A percentile compares a stretch with the other conserved stretches of the same genome.
These are phyloP conservation scores for Brachyalestes nurse DNA, from an alignment of 2,797 vertebrate species.

Conservation along the genomic window DNA sequence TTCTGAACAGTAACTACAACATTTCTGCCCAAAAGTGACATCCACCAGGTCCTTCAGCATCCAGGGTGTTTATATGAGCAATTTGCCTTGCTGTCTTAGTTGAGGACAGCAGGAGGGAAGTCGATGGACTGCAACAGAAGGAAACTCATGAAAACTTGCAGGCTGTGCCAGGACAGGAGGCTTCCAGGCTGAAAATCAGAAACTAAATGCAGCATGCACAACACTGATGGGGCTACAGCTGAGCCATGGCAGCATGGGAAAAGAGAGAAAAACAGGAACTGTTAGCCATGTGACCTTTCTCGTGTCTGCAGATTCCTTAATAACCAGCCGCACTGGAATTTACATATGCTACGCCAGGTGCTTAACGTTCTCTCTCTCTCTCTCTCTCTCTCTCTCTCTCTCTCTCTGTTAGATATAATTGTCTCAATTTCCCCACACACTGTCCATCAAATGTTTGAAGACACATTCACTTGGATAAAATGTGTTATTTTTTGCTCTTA, in stretches of 20 bases:
- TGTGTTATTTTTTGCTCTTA: too few relatives aligned
- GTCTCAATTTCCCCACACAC: too few relatives aligned
- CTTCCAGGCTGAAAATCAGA: neutral
- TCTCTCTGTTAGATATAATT: too few relatives aligned
- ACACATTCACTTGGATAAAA: too few relatives aligned
- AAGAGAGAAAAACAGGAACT: neutral
- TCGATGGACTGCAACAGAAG: neutral
- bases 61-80: neutral
- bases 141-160: neutral
- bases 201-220: neutral
- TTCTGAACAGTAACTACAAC: neutral
- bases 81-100: neutral
- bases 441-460: too few relatives aligned
- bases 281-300: conserved; percentile 24
- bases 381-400: neutral
- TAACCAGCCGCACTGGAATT: conserved; percentile 39
- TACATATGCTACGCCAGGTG: conserved; percentile 52
- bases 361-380: neutral
- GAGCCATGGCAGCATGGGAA: neutral
- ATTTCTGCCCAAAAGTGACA: neutral
- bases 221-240: neutral
- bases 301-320: conserved; percentile 42
- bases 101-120: neutral
- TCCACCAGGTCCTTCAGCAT: neutral
- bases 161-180: neutral